Evolutionary conservation across 2,888 invertebrate genomes (phyloP).

Genomic region (Orgyia antiqua): DNA sequence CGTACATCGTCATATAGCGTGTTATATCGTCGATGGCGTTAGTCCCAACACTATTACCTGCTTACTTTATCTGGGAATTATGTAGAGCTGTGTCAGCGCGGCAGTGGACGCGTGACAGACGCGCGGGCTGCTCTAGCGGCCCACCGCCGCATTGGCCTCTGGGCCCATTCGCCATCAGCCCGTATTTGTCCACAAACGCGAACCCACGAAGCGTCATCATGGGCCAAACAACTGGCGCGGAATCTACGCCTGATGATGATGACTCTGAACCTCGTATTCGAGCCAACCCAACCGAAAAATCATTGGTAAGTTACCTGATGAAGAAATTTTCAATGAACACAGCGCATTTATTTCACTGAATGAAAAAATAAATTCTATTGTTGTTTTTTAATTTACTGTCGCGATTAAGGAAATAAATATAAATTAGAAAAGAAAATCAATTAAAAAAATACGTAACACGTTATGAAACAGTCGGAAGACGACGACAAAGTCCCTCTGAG

Average conservation of each 20-base stretch:
- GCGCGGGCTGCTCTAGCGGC: constrained; percentile 61
- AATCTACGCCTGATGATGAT: constrained; percentile 72
- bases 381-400: too few relatives aligned
- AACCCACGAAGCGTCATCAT: constrained; percentile 46
- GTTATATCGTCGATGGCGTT: constrained; percentile 13
- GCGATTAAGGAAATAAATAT: too few relatives aligned
- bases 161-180: constrained; percentile 6
- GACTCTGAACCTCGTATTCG: constrained; percentile 71
- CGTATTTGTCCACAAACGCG: constrained; percentile 22
- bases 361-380: too few relatives aligned
- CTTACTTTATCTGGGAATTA: constrained; percentile 36
- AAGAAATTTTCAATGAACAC: too few relatives aligned
- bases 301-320: constrained; percentile 62
- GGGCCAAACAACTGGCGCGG: constrained; percentile 75
- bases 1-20: too few relatives aligned
- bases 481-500: too few relatives aligned
- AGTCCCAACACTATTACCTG: constrained; percentile 35
- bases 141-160: constrained; percentile 44
- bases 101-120: constrained; percentile 67
- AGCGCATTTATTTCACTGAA: too few relatives aligned
- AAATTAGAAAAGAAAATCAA: too few relatives aligned
- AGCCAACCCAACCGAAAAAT: constrained; percentile 69
- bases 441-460: too few relatives aligned
- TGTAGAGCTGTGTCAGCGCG: constrained; percentile 41
- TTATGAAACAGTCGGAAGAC: too few relatives aligned